Base-by-base conservation (phyloP, 2,113 vertebrate species). In the Suricata suricatta region DNA sequence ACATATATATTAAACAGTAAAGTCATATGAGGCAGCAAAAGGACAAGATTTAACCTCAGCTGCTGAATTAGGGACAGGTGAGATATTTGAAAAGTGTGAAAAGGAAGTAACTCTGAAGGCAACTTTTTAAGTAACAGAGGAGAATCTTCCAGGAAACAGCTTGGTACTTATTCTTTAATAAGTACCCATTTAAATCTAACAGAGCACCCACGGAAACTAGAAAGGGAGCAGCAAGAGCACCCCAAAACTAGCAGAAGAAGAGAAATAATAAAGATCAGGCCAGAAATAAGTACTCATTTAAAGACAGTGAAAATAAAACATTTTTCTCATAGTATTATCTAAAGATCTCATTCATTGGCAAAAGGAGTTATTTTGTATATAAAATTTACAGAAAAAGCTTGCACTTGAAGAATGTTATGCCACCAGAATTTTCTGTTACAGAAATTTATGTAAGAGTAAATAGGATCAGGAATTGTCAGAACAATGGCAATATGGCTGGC, bases 351-450 rank as follows among this genome's bases (percentile, higher is more conserved):
- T 68, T 96, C 76, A 69, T 64, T 95, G 52, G 54, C 41, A 96
- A 89, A 88, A 92, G 31, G 35, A 68, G 14, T 76, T 50, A 84
- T 71, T 96, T 88, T 92, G 33, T 77, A 84, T 88, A 14, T 90
- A 92, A 95, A 97, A 90, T 69, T 60, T 93, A 80, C 15, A 77
- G 14, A 13, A 21, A 93, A 90, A 63, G 33, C 85, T 92, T 94
- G 57, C 13, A 52, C 3, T 77, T 33, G 74, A 60, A 88, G 76
- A 90, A 1, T 21, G 33, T 83, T 35, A 79, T 76, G 15, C 17
- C 0, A 88, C 23, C 68, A 76, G 86, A 91, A 77, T 97, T 85
- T 79, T 35, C 35, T 90, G 11, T 72, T 82, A 60, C 1, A 77
- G 13, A 25, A 63, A 91, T 76, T 90, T 95, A 7, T 63, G 5